Percentiles rank a stretch among this genome's conserved stretches.
Evolutionary conservation across 1,140 invertebrate genomes (phyloP).

Genomic region (Heliothis virescens): DNA sequence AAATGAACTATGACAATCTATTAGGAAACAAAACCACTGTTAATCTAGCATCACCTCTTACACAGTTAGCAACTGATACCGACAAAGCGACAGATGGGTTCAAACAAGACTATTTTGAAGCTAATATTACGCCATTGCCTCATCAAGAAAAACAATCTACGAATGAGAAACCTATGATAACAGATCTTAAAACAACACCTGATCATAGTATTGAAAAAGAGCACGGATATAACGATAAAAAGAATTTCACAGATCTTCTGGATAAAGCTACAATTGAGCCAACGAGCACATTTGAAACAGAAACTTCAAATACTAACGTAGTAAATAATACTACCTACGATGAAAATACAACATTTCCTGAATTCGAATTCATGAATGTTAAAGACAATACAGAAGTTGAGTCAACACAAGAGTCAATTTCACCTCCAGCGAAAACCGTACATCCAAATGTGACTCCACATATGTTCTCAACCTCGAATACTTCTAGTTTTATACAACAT

Average conservation of each 20-base stretch:
- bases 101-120: neutral
- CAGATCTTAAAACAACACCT: neutral
- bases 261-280: neutral
- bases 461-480: neutral
- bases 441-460: neutral
- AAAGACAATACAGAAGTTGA: neutral
- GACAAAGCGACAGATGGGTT: too few relatives aligned
- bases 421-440: neutral
- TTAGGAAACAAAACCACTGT: neutral
- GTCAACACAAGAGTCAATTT: neutral
- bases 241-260: neutral
- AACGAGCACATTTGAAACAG: neutral
- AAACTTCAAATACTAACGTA: neutral
- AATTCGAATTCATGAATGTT: neutral
- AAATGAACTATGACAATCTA: neutral
- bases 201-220: neutral
- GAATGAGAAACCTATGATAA: too few relatives aligned
- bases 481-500: neutral
- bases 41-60: too few relatives aligned
- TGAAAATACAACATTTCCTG: neutral
- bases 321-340: neutral
- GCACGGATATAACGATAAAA: too few relatives aligned
- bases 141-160: neutral
- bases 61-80: too few relatives aligned
- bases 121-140: neutral